Base-by-base conservation (phyloP, 2,113 vertebrate species). In the Columba janthina region DNA sequence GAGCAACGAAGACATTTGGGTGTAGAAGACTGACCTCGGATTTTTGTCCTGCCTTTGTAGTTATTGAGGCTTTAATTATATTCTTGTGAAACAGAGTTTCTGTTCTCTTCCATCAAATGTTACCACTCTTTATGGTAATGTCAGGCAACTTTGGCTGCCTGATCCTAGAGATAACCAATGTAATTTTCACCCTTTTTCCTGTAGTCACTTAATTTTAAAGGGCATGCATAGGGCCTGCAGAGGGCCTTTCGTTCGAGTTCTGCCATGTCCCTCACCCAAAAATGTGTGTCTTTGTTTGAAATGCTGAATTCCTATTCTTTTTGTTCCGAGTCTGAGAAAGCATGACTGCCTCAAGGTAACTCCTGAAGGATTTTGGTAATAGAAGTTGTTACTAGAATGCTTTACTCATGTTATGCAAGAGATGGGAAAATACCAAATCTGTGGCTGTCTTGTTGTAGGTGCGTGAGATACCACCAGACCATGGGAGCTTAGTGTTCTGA, bases 201-300 rank as follows among this genome's bases (percentile, higher is more conserved):
- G 12, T 57, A 61, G 46, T 69, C 9, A 8, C 7, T 70, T 56
- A 2, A 12, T 73, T 90, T 72, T 61, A 61, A 72, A 76, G 72
- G 7, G 12, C 4, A 3, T 38, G 34, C 12, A 15, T 38, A 32
- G 5, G 2, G 10, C 31, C 5, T 53, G 6, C 4, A 57, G 57
- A 79, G 58, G 44, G 18, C 44, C 66, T 93, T 85, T 32, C 20
- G n/a, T 77, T 65, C 56, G 8, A 8, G 24, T 71, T 12, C 19
- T 15, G 0, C 16, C 54, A 3, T 15, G 44, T 9, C 19, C 8
- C 26, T 0, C 7, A 2, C 7, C 6, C 28, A 15, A 31, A 34
- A 19, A 16, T 42, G 12, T 7, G 1, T n/a, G 18, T 4, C 31
- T 65, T 69, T 85, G 22, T 70, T 48, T 48, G 46, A 36, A 90